These are phyloP conservation scores for Dipodomys spectabilis DNA, from an alignment of 2,113 vertebrate genomes.

Conservation along the genomic window DNA sequence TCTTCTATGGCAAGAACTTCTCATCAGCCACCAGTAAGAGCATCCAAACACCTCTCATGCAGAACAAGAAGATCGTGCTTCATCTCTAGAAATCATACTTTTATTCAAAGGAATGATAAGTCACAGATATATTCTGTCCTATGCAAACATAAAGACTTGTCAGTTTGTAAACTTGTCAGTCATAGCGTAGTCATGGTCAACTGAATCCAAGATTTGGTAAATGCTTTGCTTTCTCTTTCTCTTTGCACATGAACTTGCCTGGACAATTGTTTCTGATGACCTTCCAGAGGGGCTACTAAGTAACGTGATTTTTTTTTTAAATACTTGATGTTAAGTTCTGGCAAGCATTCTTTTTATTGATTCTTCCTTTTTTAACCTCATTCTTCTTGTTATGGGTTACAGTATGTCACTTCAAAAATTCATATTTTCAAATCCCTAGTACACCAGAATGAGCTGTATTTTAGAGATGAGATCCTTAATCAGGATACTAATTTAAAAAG, in stretches of 20 bases:
- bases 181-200: too few species aligned
- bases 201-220: neutral
- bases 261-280: neutral
- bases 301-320: neutral
- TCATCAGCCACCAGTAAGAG: fast-evolving
- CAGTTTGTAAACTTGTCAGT: too few species aligned
- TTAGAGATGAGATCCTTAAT: neutral
- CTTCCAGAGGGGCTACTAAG: neutral
- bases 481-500: neutral
- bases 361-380: neutral
- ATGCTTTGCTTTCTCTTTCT: neutral
- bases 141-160: neutral
- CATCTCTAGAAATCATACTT: too few species aligned
- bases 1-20: neutral
- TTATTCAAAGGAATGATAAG: too few species aligned
- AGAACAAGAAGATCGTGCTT: neutral
- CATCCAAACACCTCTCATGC: neutral
- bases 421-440: neutral
- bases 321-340: neutral
- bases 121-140: too few species aligned
- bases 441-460: neutral
- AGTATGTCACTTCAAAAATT: neutral
- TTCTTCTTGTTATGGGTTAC: neutral
- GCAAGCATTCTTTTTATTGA: neutral
- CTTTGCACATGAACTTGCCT: neutral